Evolutionary conservation across 2,797 vertebrate genomes (phyloP), one percentile per base, ranked within the genome.

Genomic region (Stomatorhinus walkeri): DNA sequence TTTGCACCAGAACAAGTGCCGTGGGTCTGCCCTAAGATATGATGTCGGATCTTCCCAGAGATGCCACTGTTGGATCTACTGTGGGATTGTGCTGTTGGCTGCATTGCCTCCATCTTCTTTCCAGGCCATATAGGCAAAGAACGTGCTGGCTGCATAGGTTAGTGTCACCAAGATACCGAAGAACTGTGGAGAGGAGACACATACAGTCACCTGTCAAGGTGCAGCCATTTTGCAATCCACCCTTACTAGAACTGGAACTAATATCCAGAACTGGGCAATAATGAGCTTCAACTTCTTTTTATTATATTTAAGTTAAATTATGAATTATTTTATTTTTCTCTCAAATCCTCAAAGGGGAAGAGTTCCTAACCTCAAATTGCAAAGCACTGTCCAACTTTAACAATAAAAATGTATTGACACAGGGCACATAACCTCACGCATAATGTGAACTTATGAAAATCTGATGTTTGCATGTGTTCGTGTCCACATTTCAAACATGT

Each of bases 71-170:
- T 96, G 87, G 97, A 97, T 56, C 84, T 93, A 98, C 0, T 93
- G 93, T 0, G 95, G 96, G 90, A 97, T 96, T 0, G 94, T 94
- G 93, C 87, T 96, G 88, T 94, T 96, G 87, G 97, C 97, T 0
- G 97, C 96, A 0, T 97, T 97, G 92, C 95, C 95, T 89, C 96
- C 94, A 0, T 95, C 91, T 24, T 95, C 96, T 88, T 91, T 96
- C 98, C 98, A 98, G 83, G 95, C 94, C 2, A 96, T 85, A 92
- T 96, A 98, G 92, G 97, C 96, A 94, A 98, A 95, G 94, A 95
- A 96, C n/a, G 96, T 91, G 59, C 97, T 98, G 14, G 88, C 93
- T 0, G 93, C 95, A 0, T 99, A 99, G 43, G 93, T 85, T 0
- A 97, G 79, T 86, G 97, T 98, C 10, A 95, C 94, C 14, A 95